Conservation (phyloP, 2,888 invertebrate genomes). For the Falcaria lacertinaria region DNA sequence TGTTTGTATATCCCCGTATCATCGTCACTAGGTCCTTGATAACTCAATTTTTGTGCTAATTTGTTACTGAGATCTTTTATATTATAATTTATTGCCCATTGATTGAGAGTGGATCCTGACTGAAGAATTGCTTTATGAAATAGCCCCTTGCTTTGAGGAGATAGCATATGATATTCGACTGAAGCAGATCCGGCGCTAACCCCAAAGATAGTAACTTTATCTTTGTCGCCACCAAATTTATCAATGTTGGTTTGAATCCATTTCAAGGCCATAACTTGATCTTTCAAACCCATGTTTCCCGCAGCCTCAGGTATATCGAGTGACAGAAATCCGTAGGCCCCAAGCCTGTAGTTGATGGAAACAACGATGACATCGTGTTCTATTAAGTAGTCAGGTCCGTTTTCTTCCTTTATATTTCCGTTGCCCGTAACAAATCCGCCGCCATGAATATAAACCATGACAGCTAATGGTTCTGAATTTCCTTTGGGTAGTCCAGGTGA, state of each 20-base stretch:
- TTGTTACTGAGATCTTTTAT: constrained; percentile 23
- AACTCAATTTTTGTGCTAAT: constrained; percentile 33
- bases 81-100: constrained; percentile 43
- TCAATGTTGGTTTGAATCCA: constrained; percentile 52
- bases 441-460: constrained; percentile 57
- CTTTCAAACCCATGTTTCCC: constrained; percentile 61
- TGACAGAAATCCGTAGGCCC: constrained; percentile 54
- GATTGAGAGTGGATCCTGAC: constrained; percentile 46
- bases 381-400: constrained; percentile 53
- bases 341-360: constrained; percentile 59
- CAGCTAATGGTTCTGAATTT: constrained; percentile 30
- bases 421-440: constrained; percentile 53
- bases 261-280: constrained; percentile 48
- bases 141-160: constrained; percentile 37
- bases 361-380: constrained; percentile 54
- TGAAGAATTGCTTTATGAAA: constrained; percentile 54
- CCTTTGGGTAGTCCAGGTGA: constrained; percentile 37
- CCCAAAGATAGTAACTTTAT: constrained; percentile 50
- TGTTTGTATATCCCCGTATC: constrained; percentile 25
- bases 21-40: constrained; percentile 28
- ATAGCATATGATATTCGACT: constrained; percentile 44
- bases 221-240: constrained; percentile 47
- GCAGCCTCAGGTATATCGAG: constrained; percentile 45
- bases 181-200: constrained; percentile 48
- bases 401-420: constrained; percentile 37